These are phyloP conservation scores for Catostomus latipinnis DNA, from an alignment of 2,797 vertebrate genomes.

Conservation along the genomic window DNA sequence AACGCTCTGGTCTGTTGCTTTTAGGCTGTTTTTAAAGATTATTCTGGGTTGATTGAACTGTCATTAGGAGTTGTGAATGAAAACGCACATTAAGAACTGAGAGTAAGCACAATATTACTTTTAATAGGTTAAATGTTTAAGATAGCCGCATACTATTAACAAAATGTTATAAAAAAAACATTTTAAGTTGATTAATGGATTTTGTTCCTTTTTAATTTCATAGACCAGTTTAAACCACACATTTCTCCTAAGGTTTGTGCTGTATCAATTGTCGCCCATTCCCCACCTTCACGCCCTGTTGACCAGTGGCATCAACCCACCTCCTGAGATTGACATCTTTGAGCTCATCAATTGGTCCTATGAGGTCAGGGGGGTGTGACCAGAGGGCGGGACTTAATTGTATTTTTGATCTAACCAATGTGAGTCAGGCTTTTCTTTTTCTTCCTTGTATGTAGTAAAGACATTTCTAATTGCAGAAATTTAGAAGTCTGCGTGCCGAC, in stretches of 20 bases:
- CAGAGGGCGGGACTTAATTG: conserved; percentile 39
- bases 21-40: too few relatives aligned
- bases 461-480: conserved; percentile 81
- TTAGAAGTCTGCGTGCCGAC: conserved; percentile 86
- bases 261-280: conserved; percentile 74
- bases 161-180: too few relatives aligned
- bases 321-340: conserved; percentile 89
- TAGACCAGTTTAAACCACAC: too few relatives aligned
- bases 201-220: too few relatives aligned
- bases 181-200: too few relatives aligned
- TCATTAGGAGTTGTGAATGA: too few relatives aligned
- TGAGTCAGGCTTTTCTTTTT: background rate
- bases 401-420: background rate
- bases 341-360: conserved; percentile 92
- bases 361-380: conserved; percentile 76
- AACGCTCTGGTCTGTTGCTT: too few relatives aligned
- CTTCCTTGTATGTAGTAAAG: background rate
- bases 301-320: conserved; percentile 88
- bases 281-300: conserved; percentile 90
- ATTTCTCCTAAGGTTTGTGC: background rate
- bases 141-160: too few relatives aligned
- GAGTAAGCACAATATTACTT: too few relatives aligned
- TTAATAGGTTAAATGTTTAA: too few relatives aligned
- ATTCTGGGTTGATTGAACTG: too few relatives aligned
- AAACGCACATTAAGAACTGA: too few relatives aligned